Evolutionary conservation across 1,140 invertebrate genomes (phyloP).

Genomic region (Drosophila lowei): DNA sequence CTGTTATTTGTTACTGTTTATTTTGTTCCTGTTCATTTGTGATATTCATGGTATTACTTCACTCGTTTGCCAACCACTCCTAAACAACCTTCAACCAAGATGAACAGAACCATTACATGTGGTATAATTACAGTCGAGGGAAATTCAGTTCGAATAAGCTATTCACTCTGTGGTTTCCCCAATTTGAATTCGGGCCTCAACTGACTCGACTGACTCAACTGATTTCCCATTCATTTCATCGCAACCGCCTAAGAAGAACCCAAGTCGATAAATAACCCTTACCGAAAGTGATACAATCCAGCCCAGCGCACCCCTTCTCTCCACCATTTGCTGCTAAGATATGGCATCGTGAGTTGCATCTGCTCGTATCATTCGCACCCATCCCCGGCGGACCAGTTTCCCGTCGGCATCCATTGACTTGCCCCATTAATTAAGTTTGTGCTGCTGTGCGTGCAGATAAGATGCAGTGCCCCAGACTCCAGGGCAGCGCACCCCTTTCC

Average conservation of each 20-base stretch:
- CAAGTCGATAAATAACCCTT: not conserved
- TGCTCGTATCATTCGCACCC: not conserved
- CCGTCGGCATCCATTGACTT: constrained; percentile 16
- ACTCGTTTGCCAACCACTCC: too few relatives aligned
- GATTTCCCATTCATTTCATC: too few relatives aligned
- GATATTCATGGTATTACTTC: too few relatives aligned
- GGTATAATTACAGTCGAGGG: too few relatives aligned
- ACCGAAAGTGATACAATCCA: not conserved
- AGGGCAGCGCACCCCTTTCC: constrained; percentile 9
- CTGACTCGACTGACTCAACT: too few relatives aligned
- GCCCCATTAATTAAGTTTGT: constrained; percentile 60
- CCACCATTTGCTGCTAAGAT: not conserved
- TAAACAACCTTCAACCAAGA: too few relatives aligned
- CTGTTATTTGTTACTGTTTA: too few relatives aligned
- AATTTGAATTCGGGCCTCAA: too few relatives aligned
- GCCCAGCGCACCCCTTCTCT: not conserved
- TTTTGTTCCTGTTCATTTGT: too few relatives aligned
- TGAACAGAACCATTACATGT: too few relatives aligned
- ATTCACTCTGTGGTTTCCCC: not conserved
- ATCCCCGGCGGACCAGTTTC: constrained; percentile 6
- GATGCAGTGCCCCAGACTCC: constrained; percentile 20
- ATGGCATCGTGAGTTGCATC: constrained; percentile 13
- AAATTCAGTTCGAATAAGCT: not conserved
- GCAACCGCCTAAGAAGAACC: too few relatives aligned
- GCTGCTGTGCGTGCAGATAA: constrained; percentile 37